Evolutionary conservation across 2,797 vertebrate genomes (phyloP), one percentile per base, ranked within the genome.

Genomic region (Chanos chanos): DNA sequence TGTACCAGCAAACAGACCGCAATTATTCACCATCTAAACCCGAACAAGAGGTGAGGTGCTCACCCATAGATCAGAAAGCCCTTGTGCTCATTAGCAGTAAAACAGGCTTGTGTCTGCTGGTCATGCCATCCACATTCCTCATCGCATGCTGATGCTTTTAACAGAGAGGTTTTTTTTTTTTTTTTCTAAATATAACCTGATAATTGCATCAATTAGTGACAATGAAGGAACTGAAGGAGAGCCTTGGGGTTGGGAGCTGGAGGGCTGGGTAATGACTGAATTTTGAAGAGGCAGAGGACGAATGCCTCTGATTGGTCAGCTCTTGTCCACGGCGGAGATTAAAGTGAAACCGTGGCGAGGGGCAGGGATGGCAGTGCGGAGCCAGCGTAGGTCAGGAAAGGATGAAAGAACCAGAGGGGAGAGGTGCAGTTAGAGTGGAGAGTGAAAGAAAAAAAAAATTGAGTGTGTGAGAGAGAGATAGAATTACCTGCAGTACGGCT

Each of bases 151-250:
- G 19, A 18, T 54, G 21, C 48, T 36, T 57, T 57, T 67, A 43
- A 54, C 40, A 58, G 47, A 43, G n/a, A n/a, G n/a, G n/a, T n/a
- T n/a, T n/a, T n/a, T n/a, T n/a, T n/a, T n/a, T n/a, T n/a, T 19
- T 44, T 66, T 62, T 39, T 66, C 70, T 36, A 70, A 73, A 72
- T 74, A 53, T 63, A 70, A 69, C 55, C 47, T 34, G 33, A 64
- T 77, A 77, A 80, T 71, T 73, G 43, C 57, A 45, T 75, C 56
- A 74, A 65, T 77, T 79, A 65, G 61, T 62, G 56, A 50, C 21
- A 43, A 39, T 37, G 21, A 54, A 54, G 66, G 66, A 30, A 68
- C 65, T 67, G 60, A 68, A 56, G 59, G 62, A 62, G 33, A 15
- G 39, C 45, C 66, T 52, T 75, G 30, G 55, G 51, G 30, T 21